Percentiles rank a stretch among this genome's conserved stretches.
phyloP scores from a whole-genome alignment of 2,113 vertebrate species.

The Prietella phreatophila region DNA sequence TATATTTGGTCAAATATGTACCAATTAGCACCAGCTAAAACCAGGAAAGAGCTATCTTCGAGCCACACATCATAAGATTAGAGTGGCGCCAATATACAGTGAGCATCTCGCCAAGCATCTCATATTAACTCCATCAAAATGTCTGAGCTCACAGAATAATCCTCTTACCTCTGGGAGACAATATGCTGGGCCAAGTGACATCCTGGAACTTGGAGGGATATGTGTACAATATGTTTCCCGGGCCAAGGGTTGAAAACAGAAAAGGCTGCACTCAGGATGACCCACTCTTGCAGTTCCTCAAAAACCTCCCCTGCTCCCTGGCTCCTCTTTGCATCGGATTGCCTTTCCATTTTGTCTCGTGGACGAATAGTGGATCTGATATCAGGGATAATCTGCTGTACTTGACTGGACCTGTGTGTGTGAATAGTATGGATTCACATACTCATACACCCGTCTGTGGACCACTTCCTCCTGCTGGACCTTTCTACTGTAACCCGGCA shows the following conservation, averaged over 20 bases:
- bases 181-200: constrained; percentile 54
- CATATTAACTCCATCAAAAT: constrained; percentile 64
- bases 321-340: neutral
- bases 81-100: constrained; percentile 57
- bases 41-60: constrained; percentile 61
- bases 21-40: constrained; percentile 67
- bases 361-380: neutral
- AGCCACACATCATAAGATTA: constrained; percentile 67
- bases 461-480: neutral
- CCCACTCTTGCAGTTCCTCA: neutral
- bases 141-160: constrained; percentile 62
- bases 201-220: neutral
- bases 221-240: neutral
- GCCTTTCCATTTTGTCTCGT: neutral
- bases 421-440: neutral
- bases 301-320: neutral
- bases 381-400: constrained; percentile 1
- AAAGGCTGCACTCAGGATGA: neutral
- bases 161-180: constrained; percentile 62
- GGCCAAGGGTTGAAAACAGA: neutral
- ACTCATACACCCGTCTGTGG: no score
- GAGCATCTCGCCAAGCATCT: constrained; percentile 60
- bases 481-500: neutral
- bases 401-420: neutral
- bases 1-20: constrained; percentile 67